Base-by-base conservation (phyloP, 2,888 invertebrate species). In the Pinctada fucata region DNA sequence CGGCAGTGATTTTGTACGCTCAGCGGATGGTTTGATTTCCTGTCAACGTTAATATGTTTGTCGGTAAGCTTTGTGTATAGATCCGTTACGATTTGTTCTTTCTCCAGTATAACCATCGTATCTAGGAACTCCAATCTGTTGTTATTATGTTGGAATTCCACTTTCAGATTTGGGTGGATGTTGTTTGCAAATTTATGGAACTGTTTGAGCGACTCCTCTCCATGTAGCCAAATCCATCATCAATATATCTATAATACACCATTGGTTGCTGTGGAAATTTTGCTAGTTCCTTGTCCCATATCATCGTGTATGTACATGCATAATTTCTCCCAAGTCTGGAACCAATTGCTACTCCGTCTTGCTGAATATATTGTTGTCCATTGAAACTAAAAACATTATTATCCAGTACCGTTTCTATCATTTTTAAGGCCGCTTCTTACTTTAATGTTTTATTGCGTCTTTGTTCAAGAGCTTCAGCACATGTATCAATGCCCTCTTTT, bases 381-480 rank as follows among this genome's bases (percentile, higher is more conserved):
- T 71, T 52, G 48, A 71, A 52, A 1, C 31, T 48, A 71, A 71
- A 71, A 52, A 52, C 45, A 16, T 71, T 52, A n/a, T 71, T 71
- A 8, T 71, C 52, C 6, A 71, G 52, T 52, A 71, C 71, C 51
- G 58, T 52, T 45, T 71, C 71, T 58, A 71, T 52, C 52, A 71
- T 71, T 52, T 47, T 16, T 6, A 71, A 58, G 5, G 58, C 52
- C 45, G 51, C 71, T 10, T 71, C 71, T 5, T 51, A 52, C 3
- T 47, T 47, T 52, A 71, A 52, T 8, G 51, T n/a, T 71, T 71
- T 71, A 3, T 52, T 13, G 3, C 48, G 16, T 52, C 71, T 8
- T 13, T 71, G 31, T 52, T 71, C 71, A 2, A 71, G 71, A 4
- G 71, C 71, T 71, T 71, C 4, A 3, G 6, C 45, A 16, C 13